These are phyloP conservation scores for Ptychochromis oligacanthus DNA, from an alignment of 2,113 vertebrate genomes.

Conservation along the genomic window DNA sequence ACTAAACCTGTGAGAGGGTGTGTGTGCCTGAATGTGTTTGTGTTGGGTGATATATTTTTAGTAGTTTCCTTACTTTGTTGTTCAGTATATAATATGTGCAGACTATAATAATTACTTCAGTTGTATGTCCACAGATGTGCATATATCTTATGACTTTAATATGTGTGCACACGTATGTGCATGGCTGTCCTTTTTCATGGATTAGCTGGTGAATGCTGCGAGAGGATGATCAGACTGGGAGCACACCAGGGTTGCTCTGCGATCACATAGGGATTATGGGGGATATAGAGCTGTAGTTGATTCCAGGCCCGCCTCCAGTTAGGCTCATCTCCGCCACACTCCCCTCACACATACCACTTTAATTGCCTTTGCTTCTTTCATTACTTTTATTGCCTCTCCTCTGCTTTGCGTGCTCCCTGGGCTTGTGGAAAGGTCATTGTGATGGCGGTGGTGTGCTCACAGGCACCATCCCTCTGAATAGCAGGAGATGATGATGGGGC, in stretches of 20 bases:
- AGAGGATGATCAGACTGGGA: slow-evolving; percentile 76
- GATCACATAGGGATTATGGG: slow-evolving; percentile 81
- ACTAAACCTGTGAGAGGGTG: slow-evolving; percentile 25
- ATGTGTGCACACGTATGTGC: slow-evolving; percentile 19
- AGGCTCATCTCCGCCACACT: slow-evolving; percentile 76
- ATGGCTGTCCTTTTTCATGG: slow-evolving; percentile 65
- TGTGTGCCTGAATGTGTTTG: slow-evolving; percentile 37
- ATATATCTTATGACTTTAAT: slow-evolving; percentile 13
- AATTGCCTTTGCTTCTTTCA: slow-evolving; percentile 86
- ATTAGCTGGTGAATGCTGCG: slow-evolving; percentile 74
- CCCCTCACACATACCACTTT: slow-evolving; percentile 78
- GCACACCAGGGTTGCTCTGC: slow-evolving; percentile 73
- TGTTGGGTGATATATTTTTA: slow-evolving; percentile 58
- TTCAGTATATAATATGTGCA: slow-evolving; percentile 43
- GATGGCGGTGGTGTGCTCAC: slow-evolving; percentile 52
- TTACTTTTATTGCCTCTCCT: slow-evolving; percentile 83
- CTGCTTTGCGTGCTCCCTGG: slow-evolving; percentile 76
- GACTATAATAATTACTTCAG: slow-evolving; percentile 41
- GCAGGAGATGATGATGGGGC: slow-evolving; percentile 58
- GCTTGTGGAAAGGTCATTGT: slow-evolving; percentile 82
- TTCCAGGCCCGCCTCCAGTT: slow-evolving; percentile 73
- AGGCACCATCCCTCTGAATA: slow-evolving; percentile 49
- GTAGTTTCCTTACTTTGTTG: slow-evolving; percentile 41
- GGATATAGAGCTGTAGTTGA: slow-evolving; percentile 77
- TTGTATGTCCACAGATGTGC: slow-evolving; percentile 12